phyloP scores from a whole-genome alignment of 2,113 vertebrate genomes.

The Polypterus senegalus region DNA sequence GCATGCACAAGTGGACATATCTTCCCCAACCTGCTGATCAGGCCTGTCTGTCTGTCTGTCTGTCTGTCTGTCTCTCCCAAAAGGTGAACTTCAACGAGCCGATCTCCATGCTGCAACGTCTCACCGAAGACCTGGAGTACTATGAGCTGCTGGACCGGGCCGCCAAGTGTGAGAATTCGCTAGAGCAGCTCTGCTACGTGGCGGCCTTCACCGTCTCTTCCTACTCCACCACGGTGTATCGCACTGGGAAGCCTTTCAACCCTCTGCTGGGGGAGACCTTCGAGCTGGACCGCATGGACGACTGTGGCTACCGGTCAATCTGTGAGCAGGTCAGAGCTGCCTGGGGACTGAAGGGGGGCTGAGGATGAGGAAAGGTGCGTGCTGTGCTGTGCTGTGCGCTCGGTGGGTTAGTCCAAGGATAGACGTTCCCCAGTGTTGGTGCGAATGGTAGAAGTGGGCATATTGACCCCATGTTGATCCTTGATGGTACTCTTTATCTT shows the following conservation, averaged over 20 bases:
- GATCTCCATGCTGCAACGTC: conserved; percentile 88
- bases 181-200: conserved; percentile 89
- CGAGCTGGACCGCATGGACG: conserved; percentile 76
- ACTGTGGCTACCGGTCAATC: conserved; percentile 80
- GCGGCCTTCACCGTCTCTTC: conserved; percentile 91
- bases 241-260: conserved; percentile 93
- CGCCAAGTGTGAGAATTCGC: conserved; percentile 68
- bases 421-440: too few species aligned
- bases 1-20: too few species aligned
- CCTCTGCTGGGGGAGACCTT: conserved; percentile 91
- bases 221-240: conserved; percentile 89
- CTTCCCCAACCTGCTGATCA: background rate
- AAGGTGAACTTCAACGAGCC: conserved; percentile 96
- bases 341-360: too few species aligned
- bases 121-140: conserved; percentile 90
- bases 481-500: too few species aligned
- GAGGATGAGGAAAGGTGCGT: accelerated
- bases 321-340: conserved; percentile 72
- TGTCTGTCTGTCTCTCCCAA: background rate
- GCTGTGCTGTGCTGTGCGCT: background rate
- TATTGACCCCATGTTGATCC: too few species aligned
- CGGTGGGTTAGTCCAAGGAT: background rate
- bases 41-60: background rate
- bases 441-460: too few species aligned
- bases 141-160: conserved; percentile 79